Percentiles rank a stretch among this genome's conserved stretches.
Conservation (phyloP, 2,113 vertebrate genomes). For the Lamprologus ornatipinnis region DNA sequence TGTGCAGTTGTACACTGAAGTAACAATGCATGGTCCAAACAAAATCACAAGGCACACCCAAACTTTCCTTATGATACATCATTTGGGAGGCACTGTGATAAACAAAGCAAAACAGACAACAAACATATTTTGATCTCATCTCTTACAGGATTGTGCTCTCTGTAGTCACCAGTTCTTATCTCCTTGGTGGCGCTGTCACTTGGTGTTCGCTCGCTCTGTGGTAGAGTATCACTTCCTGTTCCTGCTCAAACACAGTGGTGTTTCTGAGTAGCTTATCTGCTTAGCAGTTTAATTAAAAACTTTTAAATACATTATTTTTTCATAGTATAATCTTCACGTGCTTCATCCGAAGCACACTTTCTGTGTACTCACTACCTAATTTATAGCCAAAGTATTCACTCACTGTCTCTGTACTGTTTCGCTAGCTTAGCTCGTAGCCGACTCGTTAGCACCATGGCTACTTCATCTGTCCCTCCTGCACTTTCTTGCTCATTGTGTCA, state of each 20-base stretch:
- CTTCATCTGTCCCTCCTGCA: accelerated
- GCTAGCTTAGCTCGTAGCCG: accelerated
- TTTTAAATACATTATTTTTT: not conserved
- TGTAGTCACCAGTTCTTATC: not conserved
- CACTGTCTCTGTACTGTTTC: accelerated
- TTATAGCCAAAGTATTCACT: accelerated
- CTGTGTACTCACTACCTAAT: not conserved
- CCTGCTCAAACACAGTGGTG: not conserved
- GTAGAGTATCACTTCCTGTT: not conserved
- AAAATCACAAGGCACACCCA: not conserved
- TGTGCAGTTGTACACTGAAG: not conserved
- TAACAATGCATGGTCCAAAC: not conserved
- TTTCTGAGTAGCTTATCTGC: not conserved
- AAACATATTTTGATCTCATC: not conserved
- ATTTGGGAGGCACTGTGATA: not conserved
- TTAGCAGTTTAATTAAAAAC: not conserved
- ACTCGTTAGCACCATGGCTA: not conserved
- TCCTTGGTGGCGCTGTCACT: not conserved
- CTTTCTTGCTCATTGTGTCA: not conserved
- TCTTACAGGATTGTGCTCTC: not conserved
- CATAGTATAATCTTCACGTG: not conserved
- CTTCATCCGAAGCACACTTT: accelerated
- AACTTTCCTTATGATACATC: not conserved
- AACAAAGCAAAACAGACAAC: not conserved
- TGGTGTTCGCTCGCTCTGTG: not conserved